Evolutionary conservation across 1,140 invertebrate species (phyloP).

Genomic region (Formica exsecta): DNA sequence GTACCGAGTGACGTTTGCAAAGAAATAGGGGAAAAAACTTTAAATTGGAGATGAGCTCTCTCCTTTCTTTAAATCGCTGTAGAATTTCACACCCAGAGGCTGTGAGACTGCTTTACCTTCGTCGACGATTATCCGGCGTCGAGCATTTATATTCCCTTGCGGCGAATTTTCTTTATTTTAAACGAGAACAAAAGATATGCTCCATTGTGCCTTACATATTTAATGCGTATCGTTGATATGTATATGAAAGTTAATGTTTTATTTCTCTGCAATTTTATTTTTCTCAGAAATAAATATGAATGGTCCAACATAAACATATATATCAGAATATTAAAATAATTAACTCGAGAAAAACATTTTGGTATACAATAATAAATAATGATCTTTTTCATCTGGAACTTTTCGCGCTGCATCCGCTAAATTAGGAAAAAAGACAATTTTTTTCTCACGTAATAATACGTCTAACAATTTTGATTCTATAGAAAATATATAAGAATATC

Average conservation of each 20-base stretch:
- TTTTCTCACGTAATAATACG: neutral
- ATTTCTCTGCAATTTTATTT: neutral
- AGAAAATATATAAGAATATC: conserved; percentile 30
- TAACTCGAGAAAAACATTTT: neutral
- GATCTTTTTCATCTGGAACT: neutral
- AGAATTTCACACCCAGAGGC: conserved; percentile 42
- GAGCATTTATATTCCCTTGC: conserved; percentile 49
- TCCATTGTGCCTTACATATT: conserved; percentile 10
- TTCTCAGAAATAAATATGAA: neutral
- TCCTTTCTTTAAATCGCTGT: conserved; percentile 39
- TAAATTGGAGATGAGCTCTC: conserved; percentile 18
- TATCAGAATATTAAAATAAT: neutral
- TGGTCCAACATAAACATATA: neutral
- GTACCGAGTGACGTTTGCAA: conserved; percentile 13
- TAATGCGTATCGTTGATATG: conserved; percentile 1
- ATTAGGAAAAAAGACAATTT: neutral
- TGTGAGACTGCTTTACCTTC: conserved; percentile 33
- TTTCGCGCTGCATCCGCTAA: neutral
- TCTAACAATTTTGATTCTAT: neutral
- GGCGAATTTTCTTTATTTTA: conserved; percentile 47
- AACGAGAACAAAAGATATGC: conserved; percentile 34
- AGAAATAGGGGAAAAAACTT: conserved; percentile 28
- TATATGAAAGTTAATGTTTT: neutral
- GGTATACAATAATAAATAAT: neutral
- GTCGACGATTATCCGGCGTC: conserved; percentile 50